A percentile compares a stretch with the other conserved stretches of the same genome.
These are phyloP conservation scores for Eretmocerus hayati DNA, from an alignment of 2,888 invertebrate genomes.

Conservation along the genomic window DNA sequence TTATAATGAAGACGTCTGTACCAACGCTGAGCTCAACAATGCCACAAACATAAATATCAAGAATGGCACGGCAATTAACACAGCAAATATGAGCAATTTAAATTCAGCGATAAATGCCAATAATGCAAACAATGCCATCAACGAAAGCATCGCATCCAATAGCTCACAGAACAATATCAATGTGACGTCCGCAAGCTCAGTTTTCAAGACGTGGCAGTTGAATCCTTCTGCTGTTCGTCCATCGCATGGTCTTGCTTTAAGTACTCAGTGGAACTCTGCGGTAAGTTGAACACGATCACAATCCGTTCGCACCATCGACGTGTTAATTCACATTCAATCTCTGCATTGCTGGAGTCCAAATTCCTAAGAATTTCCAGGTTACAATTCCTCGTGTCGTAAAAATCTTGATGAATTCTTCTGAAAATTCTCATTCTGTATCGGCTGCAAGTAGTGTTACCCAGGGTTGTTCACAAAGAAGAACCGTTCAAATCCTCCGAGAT, in stretches of 20 bases:
- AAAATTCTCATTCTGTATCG: no score
- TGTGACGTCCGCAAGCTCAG: slow-evolving; percentile 4
- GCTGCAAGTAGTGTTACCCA: no score
- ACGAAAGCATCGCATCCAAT: slow-evolving; percentile 44
- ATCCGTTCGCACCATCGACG: slow-evolving; percentile 7
- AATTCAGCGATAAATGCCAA: slow-evolving; percentile 40
- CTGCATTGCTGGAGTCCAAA: no score
- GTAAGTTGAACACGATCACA: slow-evolving; percentile 1
- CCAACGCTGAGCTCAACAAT: slow-evolving; percentile 45
- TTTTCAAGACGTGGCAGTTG: slow-evolving; percentile 7
- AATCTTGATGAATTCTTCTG: no score
- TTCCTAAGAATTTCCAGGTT: no score
- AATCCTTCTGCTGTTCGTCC: slow-evolving; percentile 7
- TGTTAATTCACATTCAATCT: not conserved
- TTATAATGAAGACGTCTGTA: slow-evolving; percentile 37
- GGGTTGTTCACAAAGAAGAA: no score
- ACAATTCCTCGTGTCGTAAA: no score
- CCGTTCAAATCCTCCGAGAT: no score
- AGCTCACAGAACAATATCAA: slow-evolving; percentile 33
- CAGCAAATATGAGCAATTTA: slow-evolving; percentile 37
- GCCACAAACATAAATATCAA: slow-evolving; percentile 45
- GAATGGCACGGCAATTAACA: slow-evolving; percentile 36
- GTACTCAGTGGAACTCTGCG: slow-evolving; percentile 25
- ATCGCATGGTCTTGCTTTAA: slow-evolving; percentile 29
- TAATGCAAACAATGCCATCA: slow-evolving; percentile 43